A percentile compares a stretch with the other conserved stretches of the same genome.
phyloP scores from a whole-genome alignment of 2,113 vertebrate genomes.

The Platichthys stellatus region DNA sequence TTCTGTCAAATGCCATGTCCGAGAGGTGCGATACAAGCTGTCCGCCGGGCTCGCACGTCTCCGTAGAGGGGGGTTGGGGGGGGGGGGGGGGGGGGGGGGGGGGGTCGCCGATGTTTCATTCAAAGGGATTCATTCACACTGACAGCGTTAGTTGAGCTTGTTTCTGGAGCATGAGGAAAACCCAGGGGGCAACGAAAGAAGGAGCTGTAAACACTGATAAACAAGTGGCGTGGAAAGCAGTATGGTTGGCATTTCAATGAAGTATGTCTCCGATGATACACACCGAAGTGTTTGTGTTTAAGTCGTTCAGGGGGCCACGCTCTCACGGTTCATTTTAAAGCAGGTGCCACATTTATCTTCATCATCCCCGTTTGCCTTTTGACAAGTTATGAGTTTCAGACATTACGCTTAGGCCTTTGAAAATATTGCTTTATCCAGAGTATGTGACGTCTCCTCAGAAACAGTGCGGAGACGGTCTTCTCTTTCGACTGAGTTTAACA shows the following conservation, averaged over 20 bases:
- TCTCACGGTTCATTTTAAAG: slow-evolving; percentile 30
- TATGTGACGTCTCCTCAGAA: slow-evolving; percentile 29
- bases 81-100: no score
- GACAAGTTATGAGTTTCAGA: slow-evolving; percentile 40
- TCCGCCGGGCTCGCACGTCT: slow-evolving; percentile 26
- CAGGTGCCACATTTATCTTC: slow-evolving; percentile 36
- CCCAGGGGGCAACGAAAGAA: slow-evolving; percentile 27
- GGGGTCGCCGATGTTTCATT: slow-evolving; percentile 38
- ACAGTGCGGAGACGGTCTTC: neutral
- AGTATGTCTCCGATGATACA: slow-evolving; percentile 33
- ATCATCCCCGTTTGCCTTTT: neutral
- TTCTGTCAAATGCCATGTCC: slow-evolving; percentile 63
- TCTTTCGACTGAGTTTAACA: slow-evolving; percentile 9
- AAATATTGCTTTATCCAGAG: slow-evolving; percentile 33
- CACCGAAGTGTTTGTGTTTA: slow-evolving; percentile 32
- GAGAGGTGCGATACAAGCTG: slow-evolving; percentile 51
- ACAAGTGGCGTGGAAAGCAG: slow-evolving; percentile 35
- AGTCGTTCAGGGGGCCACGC: slow-evolving; percentile 1
- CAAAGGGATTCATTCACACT: slow-evolving; percentile 12
- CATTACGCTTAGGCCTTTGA: neutral
- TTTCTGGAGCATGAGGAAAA: slow-evolving; percentile 35
- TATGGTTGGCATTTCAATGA: slow-evolving; percentile 22
- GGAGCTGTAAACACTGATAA: slow-evolving; percentile 50
- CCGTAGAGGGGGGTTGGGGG: neutral
- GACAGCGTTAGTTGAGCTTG: slow-evolving; percentile 58